These are phyloP conservation scores for Brachyhypopomus gauderio DNA, from an alignment of 2,113 vertebrate species.

Conservation along the genomic window DNA sequence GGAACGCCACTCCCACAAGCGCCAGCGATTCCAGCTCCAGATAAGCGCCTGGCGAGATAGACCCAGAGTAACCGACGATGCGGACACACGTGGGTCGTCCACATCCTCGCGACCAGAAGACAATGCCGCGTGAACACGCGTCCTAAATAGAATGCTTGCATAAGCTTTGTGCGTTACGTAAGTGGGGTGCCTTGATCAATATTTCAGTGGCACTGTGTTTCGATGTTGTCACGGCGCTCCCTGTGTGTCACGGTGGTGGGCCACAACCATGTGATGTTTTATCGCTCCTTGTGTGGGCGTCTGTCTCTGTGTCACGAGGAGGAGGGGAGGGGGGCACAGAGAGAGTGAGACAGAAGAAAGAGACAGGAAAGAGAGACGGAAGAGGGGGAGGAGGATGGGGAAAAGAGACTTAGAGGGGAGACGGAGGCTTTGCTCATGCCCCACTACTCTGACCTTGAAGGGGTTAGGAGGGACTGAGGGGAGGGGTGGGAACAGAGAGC, in stretches of 20 bases:
- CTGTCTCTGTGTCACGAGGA: neutral
- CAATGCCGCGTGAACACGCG: conserved; percentile 9
- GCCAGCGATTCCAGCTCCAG: no score
- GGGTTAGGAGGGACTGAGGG: neutral
- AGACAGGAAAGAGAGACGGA: neutral
- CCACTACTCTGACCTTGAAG: neutral
- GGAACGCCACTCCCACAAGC: no score
- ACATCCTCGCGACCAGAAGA: conserved; percentile 18
- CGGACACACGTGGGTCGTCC: conserved; percentile 7
- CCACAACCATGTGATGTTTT: neutral
- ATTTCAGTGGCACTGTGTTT: conserved; percentile 44
- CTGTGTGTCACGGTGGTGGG: conserved; percentile 24
- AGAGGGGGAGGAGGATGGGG: neutral
- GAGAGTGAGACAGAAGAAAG: neutral
- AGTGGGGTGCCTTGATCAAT: conserved; percentile 40
- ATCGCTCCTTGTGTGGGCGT: neutral
- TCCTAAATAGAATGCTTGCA: conserved; percentile 48
- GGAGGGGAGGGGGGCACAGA: neutral
- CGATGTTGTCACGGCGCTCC: conserved; percentile 39
- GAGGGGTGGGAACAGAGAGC: neutral
- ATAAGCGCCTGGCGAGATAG: no score
- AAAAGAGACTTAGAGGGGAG: neutral
- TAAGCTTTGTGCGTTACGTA: conserved; percentile 52
- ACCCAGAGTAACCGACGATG: neutral
- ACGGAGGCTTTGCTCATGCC: neutral